phyloP scores from a whole-genome alignment of 2,888 invertebrate genomes.

The Agrochola litura region DNA sequence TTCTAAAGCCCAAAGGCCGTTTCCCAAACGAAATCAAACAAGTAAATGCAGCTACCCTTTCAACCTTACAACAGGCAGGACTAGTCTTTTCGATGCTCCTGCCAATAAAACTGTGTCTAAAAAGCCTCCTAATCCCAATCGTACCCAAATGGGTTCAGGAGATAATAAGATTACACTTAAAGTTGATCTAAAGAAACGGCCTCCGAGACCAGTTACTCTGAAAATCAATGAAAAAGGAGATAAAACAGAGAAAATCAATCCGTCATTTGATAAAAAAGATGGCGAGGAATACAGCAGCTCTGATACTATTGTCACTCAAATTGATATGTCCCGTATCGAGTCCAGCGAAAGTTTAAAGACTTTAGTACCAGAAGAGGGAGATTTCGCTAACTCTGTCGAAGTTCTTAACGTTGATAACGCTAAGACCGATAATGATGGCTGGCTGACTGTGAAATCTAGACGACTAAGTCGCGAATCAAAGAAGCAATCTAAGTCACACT shows the following conservation, averaged over 20 bases:
- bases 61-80: conserved; percentile 87
- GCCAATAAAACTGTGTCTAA: conserved; percentile 73
- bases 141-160: conserved; percentile 78
- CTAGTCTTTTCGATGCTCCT: conserved; percentile 84
- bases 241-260: conserved; percentile 75
- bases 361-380: conserved; percentile 85
- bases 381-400: conserved; percentile 86
- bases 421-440: conserved; percentile 92
- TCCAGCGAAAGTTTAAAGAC: conserved; percentile 88
- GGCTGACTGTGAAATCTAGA: conserved; percentile 96
- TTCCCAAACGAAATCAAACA: conserved; percentile 80
- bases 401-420: conserved; percentile 84
- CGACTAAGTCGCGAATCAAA: conserved; percentile 90
- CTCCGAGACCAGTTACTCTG: conserved; percentile 78
- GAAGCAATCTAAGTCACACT: conserved; percentile 92
- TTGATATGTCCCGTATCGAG: conserved; percentile 86
- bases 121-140: conserved; percentile 75
- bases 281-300: conserved; percentile 89
- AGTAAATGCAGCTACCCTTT: conserved; percentile 89
- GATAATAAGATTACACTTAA: conserved; percentile 79
- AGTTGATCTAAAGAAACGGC: conserved; percentile 78
- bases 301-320: conserved; percentile 89
- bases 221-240: conserved; percentile 82
- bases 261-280: conserved; percentile 80
- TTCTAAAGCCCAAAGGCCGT: conserved; percentile 77